phyloP scores from a whole-genome alignment of 2,797 vertebrate genomes.

The Leptodactylus fallax region DNA sequence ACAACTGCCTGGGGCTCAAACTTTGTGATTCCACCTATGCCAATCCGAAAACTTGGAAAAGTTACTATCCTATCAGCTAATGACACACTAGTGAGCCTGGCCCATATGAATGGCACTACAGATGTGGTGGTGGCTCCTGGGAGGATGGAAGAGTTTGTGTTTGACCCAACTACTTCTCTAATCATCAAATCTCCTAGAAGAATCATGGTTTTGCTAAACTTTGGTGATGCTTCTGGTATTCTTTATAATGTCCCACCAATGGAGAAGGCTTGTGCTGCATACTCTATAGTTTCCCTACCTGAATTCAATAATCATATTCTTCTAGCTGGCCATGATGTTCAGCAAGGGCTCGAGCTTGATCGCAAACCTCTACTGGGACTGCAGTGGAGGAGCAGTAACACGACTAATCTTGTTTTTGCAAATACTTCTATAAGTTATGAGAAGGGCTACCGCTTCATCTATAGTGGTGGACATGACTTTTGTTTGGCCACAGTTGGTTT shows the following conservation, averaged over 20 bases:
- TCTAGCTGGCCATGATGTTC: neutral
- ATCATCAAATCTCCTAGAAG: neutral
- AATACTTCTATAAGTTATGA: neutral
- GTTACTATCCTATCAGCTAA: slow-evolving; percentile 12
- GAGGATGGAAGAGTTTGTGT: neutral
- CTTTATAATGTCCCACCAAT: neutral
- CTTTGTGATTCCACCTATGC: slow-evolving; percentile 31
- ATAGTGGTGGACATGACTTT: neutral
- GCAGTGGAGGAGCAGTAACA: neutral
- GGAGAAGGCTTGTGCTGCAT: slow-evolving; percentile 5
- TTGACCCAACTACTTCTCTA: neutral
- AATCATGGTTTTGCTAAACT: slow-evolving; percentile 17
- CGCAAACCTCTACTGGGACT: neutral
- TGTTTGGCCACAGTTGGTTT: slow-evolving; percentile 1
- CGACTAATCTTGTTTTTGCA: neutral
- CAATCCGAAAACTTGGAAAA: neutral
- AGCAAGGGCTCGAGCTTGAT: neutral
- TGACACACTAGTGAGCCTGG: neutral
- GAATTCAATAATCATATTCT: neutral
- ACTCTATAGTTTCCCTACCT: neutral
- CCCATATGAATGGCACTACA: neutral
- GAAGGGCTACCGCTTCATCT: neutral
- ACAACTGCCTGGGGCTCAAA: slow-evolving; percentile 25
- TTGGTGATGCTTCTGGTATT: neutral
- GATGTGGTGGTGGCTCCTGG: neutral